A percentile compares a stretch with the other conserved stretches of the same genome.
phyloP scores from a whole-genome alignment of 2,113 vertebrate genomes.

The Megaceryle maxima region DNA sequence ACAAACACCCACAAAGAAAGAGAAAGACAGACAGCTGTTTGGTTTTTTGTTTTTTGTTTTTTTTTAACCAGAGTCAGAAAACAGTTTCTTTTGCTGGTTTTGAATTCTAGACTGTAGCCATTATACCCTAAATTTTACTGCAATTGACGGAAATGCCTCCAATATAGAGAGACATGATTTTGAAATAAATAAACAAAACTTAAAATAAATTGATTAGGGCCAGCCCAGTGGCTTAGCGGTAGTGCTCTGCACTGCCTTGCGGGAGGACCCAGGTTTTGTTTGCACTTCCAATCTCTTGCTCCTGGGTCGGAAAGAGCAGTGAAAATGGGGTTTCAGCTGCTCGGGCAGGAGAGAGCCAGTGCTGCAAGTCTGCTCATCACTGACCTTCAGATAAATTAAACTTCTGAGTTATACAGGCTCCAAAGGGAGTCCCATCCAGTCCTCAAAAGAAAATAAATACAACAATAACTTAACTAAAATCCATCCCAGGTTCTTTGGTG shows the following conservation, averaged over 20 bases:
- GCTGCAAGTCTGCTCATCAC: slow-evolving; percentile 30
- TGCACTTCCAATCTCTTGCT: slow-evolving; percentile 26
- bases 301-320: slow-evolving; percentile 14
- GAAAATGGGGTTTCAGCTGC: slow-evolving; percentile 12
- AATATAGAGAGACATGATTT: slow-evolving; percentile 68
- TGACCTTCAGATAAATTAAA: slow-evolving; percentile 64
- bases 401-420: slow-evolving; percentile 57
- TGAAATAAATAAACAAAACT: slow-evolving; percentile 78
- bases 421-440: slow-evolving; percentile 62
- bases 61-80: slow-evolving; percentile 58
- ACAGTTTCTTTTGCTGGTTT: slow-evolving; percentile 59
- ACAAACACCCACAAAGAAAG: slow-evolving; percentile 55
- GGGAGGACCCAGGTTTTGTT: slow-evolving; percentile 6
- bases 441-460: slow-evolving; percentile 65
- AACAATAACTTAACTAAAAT: slow-evolving; percentile 66
- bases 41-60: not conserved
- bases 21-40: slow-evolving; percentile 7
- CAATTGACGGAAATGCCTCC: slow-evolving; percentile 62
- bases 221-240: slow-evolving; percentile 55
- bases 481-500: slow-evolving; percentile 65
- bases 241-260: slow-evolving; percentile 61
- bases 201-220: slow-evolving; percentile 46
- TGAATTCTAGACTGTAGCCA: slow-evolving; percentile 68
- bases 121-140: slow-evolving; percentile 68
- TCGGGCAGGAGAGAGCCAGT: slow-evolving; percentile 7